Conservation (phyloP, 2,113 vertebrate species). For the Peromyscus maniculatus region DNA sequence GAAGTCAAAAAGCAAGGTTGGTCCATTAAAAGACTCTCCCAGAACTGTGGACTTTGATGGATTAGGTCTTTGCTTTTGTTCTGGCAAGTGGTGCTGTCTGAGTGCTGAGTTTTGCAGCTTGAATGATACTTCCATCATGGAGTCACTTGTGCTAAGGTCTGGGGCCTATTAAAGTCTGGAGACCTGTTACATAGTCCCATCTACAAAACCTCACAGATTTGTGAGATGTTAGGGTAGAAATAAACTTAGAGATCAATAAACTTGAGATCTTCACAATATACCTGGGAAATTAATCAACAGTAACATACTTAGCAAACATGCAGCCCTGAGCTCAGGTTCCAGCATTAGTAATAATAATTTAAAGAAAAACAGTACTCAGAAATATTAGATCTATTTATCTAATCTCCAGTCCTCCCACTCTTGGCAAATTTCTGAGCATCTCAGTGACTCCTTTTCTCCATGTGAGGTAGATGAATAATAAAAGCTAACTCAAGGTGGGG, state of each 20-base stretch:
- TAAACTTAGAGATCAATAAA: background rate
- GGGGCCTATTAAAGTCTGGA: background rate
- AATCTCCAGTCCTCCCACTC: background rate
- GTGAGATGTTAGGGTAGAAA: background rate
- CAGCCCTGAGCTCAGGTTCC: no score
- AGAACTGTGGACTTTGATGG: background rate
- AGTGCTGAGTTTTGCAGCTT: background rate
- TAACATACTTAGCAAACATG: background rate
- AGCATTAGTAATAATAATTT: background rate
- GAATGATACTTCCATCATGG: no score
- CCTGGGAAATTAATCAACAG: background rate
- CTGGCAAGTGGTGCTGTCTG: background rate
- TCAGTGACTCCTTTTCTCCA: background rate
- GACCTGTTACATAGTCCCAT: background rate
- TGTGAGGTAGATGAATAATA: background rate
- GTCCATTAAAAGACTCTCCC: background rate
- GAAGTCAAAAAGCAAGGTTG: background rate
- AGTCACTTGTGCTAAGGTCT: background rate
- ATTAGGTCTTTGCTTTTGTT: background rate
- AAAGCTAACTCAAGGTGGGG: background rate
- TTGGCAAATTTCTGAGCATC: constrained; percentile 1
- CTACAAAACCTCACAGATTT: background rate
- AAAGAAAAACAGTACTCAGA: background rate
- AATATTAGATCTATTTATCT: background rate
- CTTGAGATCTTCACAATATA: background rate